Evolutionary conservation across 2,888 invertebrate genomes (phyloP).

Genomic region (Microctonus hyperodae): DNA sequence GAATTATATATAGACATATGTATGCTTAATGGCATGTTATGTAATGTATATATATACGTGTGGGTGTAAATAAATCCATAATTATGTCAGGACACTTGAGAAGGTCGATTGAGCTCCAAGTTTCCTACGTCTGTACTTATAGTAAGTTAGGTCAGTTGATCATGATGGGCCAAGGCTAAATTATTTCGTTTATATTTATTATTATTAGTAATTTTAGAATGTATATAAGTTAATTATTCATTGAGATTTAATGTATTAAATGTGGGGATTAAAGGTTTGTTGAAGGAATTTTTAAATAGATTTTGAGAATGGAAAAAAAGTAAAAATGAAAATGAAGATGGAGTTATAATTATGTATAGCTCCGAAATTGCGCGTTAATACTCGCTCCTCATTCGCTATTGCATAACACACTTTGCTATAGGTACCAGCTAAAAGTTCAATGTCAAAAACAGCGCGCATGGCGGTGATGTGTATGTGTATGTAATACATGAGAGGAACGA

Average conservation of each 20-base stretch:
- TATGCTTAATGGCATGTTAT: too few relatives aligned
- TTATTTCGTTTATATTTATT: neutral
- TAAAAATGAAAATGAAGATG: too few relatives aligned
- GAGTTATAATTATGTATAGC: neutral
- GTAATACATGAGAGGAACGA: constrained; percentile 8
- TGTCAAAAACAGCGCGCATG: constrained; percentile 20
- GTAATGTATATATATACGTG: neutral
- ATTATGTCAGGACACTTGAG: constrained; percentile 15
- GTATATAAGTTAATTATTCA: too few relatives aligned
- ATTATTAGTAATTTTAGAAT: neutral
- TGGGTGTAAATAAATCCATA: neutral
- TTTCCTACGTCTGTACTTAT: neutral
- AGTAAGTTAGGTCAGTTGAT: constrained; percentile 25
- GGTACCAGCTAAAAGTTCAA: constrained; percentile 22
- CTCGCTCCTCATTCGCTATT: neutral
- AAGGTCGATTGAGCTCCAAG: constrained; percentile 4
- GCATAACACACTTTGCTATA: neutral
- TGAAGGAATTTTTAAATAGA: too few relatives aligned
- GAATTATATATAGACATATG: too few relatives aligned
- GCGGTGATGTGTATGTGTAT: neutral
- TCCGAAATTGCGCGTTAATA: constrained; percentile 4
- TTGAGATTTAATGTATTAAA: too few relatives aligned
- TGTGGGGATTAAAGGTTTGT: too few relatives aligned
- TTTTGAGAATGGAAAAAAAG: too few relatives aligned
- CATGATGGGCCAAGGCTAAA: constrained; percentile 21